Evolutionary conservation across 2,113 vertebrate species (phyloP), one percentile per base, ranked within the genome.

Genomic region (Ploceus nigricollis): DNA sequence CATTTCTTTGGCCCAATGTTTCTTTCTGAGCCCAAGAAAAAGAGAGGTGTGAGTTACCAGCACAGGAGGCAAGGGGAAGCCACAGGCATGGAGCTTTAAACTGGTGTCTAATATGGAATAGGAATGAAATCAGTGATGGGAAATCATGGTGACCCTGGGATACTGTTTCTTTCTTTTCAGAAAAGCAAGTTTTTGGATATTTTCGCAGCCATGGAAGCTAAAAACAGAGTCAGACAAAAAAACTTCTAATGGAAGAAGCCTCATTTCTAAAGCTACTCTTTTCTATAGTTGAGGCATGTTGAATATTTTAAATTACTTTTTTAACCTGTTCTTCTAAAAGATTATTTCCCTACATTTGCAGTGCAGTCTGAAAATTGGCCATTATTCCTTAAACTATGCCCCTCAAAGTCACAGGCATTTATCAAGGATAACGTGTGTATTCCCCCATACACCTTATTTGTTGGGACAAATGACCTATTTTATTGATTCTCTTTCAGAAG

Each of bases 381-480:
- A 17, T 82, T 91, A 57, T 75, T 84, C 68, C 35, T 83, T 65
- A 73, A 89, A 82, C 33, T 42, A 4, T 68, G 44, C 23, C 48
- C 51, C 58, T 91, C 51, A 87, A 92, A 91, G 87, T 84, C 91
- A 48, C 13, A 65, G 63, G 65, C 56, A 56, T 89, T 94, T 89
- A 69, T 87, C 83, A 80, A 78, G 76, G 91, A 11, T 87, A 93
- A 93, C 48, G 40, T 75, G 75, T 92, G 77, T n/a, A 51, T 91
- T 91, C 80, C 80, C 90, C 72, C 19, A 28, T 10, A 13, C 33
- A 53, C 77, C 44, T 78, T 91, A 82, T 95, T 94, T 97, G 89
- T 81, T 94, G 89, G 83, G 93, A 92, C 81, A 92, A 95, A 95
- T 71, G 72, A 89, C 89, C 80, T 95, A 37, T 91, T 87, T 84